Evolutionary conservation across 2,888 invertebrate species (phyloP).

Genomic region (Sceliomorpha sp.): DNA sequence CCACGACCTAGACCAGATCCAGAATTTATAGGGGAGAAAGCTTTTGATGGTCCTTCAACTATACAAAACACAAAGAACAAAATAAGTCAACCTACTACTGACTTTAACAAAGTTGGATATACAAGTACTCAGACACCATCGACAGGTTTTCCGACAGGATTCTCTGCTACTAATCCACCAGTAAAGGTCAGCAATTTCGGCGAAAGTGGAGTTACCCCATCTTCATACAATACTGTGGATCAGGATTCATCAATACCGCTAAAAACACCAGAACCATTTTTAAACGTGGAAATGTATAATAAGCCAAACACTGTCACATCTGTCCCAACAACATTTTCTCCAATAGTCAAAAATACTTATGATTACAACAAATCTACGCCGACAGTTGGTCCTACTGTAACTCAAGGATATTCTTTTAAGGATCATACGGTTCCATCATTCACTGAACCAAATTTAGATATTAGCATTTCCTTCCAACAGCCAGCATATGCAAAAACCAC

Average conservation of each 20-base stretch:
- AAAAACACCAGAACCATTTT: constrained; percentile 64
- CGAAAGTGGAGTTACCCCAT: constrained; percentile 14
- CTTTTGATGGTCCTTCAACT: constrained; percentile 70
- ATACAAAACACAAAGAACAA: too few relatives aligned
- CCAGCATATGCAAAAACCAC: constrained; percentile 47
- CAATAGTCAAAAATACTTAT: constrained; percentile 53
- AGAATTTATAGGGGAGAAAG: constrained; percentile 72
- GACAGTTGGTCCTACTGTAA: constrained; percentile 56
- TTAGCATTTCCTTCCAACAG: constrained; percentile 63
- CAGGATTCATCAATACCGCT: constrained; percentile 1
- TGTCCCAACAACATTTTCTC: constrained; percentile 50
- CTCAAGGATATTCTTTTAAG: constrained; percentile 28
- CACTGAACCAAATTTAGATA: constrained; percentile 48
- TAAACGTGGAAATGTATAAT: constrained; percentile 66
- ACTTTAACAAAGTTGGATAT: constrained; percentile 51
- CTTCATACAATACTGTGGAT: constrained; percentile 6
- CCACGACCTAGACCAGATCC: constrained; percentile 61
- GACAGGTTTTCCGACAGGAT: constrained; percentile 52
- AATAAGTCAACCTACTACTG: constrained; percentile 52
- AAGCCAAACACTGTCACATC: constrained; percentile 54
- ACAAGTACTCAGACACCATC: constrained; percentile 52
- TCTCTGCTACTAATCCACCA: constrained; percentile 58
- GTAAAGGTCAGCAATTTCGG: constrained; percentile 43
- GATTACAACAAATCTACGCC: constrained; percentile 60
- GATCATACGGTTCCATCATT: constrained; percentile 20